Percentiles rank a stretch among this genome's conserved stretches.
phyloP scores from a whole-genome alignment of 1,140 invertebrate genomes.

The Heliconius congener region DNA sequence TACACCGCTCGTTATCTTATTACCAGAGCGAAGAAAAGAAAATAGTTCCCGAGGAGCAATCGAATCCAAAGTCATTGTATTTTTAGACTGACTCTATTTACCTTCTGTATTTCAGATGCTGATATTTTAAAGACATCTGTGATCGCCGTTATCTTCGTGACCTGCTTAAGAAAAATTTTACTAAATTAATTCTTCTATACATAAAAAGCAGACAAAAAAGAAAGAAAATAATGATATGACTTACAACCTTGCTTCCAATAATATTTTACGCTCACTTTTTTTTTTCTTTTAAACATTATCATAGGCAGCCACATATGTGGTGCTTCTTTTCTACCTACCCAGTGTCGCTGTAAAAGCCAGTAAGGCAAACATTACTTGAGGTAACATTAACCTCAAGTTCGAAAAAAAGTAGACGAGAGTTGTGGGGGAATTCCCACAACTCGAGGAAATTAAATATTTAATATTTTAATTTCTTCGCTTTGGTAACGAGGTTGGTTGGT shows the following conservation, averaged over 20 bases:
- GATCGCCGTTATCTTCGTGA: constrained; percentile 55
- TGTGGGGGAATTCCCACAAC: too few species aligned
- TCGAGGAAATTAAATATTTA: too few species aligned
- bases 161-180: constrained; percentile 58
- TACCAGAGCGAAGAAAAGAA: too few species aligned
- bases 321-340: too few species aligned
- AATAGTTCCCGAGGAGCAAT: neutral
- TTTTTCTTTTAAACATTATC: neutral
- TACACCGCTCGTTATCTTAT: too few species aligned
- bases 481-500: too few species aligned
- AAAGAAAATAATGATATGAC: neutral
- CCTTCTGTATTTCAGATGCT: constrained; percentile 57
- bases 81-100: neutral
- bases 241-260: neutral
- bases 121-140: constrained; percentile 67
- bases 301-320: too few species aligned
- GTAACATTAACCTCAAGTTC: too few species aligned
- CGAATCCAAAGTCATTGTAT: neutral
- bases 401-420: too few species aligned
- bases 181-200: constrained; percentile 29
- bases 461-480: too few species aligned
- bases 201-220: neutral
- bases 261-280: neutral
- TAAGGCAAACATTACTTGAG: too few species aligned
- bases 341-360: too few species aligned